Percentiles rank a stretch among this genome's conserved stretches.
phyloP scores from a whole-genome alignment of 2,888 invertebrate genomes.

The Tubiluchus corallicola region DNA sequence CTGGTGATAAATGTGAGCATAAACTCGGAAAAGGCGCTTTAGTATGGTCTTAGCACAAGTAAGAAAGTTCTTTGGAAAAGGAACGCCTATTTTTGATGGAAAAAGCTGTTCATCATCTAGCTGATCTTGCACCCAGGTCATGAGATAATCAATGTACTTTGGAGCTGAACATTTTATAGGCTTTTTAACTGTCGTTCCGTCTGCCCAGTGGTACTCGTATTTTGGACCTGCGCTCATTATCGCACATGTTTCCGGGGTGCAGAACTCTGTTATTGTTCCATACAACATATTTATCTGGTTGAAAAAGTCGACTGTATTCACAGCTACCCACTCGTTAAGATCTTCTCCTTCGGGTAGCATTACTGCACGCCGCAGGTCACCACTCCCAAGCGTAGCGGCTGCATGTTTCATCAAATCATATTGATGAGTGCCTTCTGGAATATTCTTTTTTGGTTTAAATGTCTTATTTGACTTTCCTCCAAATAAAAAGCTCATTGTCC shows the following conservation, averaged over 20 bases:
- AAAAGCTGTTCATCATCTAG: constrained; percentile 94
- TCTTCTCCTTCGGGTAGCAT: constrained; percentile 96
- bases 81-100: constrained; percentile 96
- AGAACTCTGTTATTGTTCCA: constrained; percentile 98
- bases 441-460: constrained; percentile 96
- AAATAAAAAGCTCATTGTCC: no score
- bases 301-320: constrained; percentile 98
- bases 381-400: constrained; percentile 93
- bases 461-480: no score
- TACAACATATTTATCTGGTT: constrained; percentile 99
- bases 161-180: constrained; percentile 98
- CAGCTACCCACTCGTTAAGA: constrained; percentile 98
- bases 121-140: constrained; percentile 99
- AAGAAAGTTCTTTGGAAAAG: constrained; percentile 92
- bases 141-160: constrained; percentile 95
- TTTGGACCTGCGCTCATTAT: constrained; percentile 99
- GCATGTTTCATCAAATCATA: constrained; percentile 98
- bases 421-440: constrained; percentile 92
- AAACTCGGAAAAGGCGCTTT: constrained; percentile 91
- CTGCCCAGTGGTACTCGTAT: constrained; percentile 99
- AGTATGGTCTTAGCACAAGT: constrained; percentile 93
- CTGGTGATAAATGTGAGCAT: constrained; percentile 98
- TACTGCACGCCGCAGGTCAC: constrained; percentile 85
- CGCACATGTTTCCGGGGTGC: constrained; percentile 86
- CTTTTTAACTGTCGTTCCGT: constrained; percentile 91